Conservation (phyloP, 2,888 invertebrate genomes). For the Anticlea derivata region DNA sequence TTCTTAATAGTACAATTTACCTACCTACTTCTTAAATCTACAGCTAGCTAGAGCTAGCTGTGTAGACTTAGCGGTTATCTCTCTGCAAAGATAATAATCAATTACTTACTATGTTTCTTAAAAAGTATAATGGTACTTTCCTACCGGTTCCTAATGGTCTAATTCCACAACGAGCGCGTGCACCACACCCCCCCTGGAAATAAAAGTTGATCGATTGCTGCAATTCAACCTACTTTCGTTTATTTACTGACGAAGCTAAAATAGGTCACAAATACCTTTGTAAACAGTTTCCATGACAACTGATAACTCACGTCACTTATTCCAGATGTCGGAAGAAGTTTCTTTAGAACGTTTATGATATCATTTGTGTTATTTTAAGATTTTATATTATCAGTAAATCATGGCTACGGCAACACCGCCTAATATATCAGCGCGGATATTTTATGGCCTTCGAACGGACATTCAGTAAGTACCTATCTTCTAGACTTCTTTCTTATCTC, state of each 20-base stretch:
- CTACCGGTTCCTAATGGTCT: too few species aligned
- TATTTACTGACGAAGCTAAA: background rate
- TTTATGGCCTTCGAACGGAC: conserved; percentile 86
- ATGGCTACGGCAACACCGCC: conserved; percentile 71
- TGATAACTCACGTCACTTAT: conserved; percentile 21
- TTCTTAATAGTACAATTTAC: too few species aligned
- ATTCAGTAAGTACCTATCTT: conserved; percentile 66
- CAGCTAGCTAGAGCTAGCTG: too few species aligned
- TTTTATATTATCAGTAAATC: conserved; percentile 38
- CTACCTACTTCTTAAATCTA: too few species aligned
- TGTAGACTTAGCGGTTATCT: too few species aligned
- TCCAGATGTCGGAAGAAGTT: conserved; percentile 26
- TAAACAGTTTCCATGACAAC: conserved; percentile 31
- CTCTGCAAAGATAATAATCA: too few species aligned
- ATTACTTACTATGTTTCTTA: too few species aligned
- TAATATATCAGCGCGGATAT: conserved; percentile 83
- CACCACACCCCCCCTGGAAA: too few species aligned
- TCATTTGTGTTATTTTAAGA: conserved; percentile 42
- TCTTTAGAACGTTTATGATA: conserved; percentile 35
- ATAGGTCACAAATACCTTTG: conserved; percentile 23
- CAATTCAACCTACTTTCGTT: conserved; percentile 16
- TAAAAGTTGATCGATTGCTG: conserved; percentile 2
- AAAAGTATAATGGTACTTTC: too few species aligned
- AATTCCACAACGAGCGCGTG: too few species aligned
- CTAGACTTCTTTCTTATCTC: too few species aligned